Percentiles rank a stretch among this genome's conserved stretches.
Evolutionary conservation across 2,888 invertebrate species (phyloP).

Genomic region (Periphyllus acericola): DNA sequence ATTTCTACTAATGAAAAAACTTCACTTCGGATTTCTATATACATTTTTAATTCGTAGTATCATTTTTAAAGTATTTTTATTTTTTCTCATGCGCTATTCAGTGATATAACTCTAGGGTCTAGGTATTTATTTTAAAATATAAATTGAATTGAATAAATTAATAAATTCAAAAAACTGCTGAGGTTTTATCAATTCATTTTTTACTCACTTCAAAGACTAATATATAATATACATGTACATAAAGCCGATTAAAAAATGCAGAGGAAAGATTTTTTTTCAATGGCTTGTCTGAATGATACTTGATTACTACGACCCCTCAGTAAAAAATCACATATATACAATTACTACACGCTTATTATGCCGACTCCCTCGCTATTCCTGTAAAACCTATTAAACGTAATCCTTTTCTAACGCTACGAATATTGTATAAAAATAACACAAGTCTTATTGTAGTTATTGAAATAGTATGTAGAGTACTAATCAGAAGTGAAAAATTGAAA

Average conservation of each 20-base stretch:
- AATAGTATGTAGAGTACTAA: too few species aligned
- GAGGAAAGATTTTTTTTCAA: neutral
- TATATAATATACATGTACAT: neutral
- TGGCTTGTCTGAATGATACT: neutral
- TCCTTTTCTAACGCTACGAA: neutral
- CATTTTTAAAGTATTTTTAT: too few species aligned
- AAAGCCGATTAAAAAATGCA: neutral
- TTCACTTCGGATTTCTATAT: too few species aligned
- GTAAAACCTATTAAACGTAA: neutral
- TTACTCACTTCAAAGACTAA: neutral
- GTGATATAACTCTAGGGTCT: neutral
- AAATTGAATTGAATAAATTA: neutral
- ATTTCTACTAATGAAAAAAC: too few species aligned
- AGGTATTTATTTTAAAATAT: neutral
- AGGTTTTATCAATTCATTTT: neutral
- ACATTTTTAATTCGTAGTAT: too few species aligned
- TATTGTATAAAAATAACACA: neutral
- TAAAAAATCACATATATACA: neutral
- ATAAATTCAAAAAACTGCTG: neutral
- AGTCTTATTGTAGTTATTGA: neutral
- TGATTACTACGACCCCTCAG: neutral
- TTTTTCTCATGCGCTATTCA: neutral
- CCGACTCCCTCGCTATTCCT: neutral
- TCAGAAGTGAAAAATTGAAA: too few species aligned
- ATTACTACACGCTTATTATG: neutral